phyloP scores from a whole-genome alignment of 2,113 vertebrate species.

The Rhodinocichla rosea region DNA sequence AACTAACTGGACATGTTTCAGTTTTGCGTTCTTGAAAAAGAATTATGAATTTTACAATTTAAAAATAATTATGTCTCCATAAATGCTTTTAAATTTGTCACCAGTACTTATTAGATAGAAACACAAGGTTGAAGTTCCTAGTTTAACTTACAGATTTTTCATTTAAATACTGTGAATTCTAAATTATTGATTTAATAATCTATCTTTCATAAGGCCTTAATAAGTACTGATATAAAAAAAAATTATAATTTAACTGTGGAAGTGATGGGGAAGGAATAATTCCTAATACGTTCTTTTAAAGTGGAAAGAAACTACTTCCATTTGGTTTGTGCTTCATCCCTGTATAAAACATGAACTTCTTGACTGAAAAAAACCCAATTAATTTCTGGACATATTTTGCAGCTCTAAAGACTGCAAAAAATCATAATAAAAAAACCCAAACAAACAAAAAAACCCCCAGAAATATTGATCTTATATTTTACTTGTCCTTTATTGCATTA shows the following conservation, averaged over 20 bases:
- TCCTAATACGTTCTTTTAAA: not conserved
- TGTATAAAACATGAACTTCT: not conserved
- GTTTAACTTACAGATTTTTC: constrained; percentile 42
- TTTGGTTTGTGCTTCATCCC: not conserved
- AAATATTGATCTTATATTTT: not conserved
- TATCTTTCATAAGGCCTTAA: not conserved
- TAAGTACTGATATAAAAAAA: constrained; percentile 7
- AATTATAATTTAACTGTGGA: not conserved
- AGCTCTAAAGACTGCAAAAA: not conserved
- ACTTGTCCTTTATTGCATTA: not conserved
- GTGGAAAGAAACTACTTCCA: not conserved
- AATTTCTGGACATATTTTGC: not conserved
- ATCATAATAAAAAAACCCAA: not conserved
- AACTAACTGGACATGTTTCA: not conserved
- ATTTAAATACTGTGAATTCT: constrained; percentile 47
- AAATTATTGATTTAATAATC: not conserved
- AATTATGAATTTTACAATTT: not conserved
- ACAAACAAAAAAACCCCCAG: not conserved
- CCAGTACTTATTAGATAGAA: not conserved
- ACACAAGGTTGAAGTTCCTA: not conserved
- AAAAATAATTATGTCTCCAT: not conserved
- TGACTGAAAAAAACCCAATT: not conserved
- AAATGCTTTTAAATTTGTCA: constrained; percentile 15
- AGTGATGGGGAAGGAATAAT: not conserved
- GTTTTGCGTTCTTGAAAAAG: not conserved